Percentiles rank a stretch among this genome's conserved stretches.
phyloP scores from a whole-genome alignment of 2,888 invertebrate species.

The Lasioglossum oenotherae region DNA sequence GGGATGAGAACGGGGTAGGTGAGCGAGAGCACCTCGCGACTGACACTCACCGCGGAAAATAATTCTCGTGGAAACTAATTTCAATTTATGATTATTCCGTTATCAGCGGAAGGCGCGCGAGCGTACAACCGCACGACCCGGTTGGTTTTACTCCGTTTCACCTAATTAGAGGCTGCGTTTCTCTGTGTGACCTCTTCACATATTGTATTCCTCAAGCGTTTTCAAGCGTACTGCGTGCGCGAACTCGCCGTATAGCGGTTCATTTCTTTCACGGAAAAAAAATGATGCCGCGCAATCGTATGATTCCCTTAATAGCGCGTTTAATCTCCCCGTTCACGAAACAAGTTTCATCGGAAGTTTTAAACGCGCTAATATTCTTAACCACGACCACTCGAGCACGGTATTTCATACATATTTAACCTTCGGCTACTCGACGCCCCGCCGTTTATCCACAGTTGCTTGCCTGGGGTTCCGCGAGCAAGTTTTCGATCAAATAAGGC shows the following conservation, averaged over 20 bases:
- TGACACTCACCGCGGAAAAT: constrained; percentile 24
- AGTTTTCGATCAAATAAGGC: not conserved
- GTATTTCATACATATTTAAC: not conserved
- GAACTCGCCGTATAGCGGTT: not conserved
- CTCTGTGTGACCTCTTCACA: not conserved
- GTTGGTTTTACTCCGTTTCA: constrained; percentile 22
- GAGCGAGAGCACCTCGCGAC: not conserved
- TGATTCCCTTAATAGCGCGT: not conserved
- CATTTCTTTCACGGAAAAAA: not conserved
- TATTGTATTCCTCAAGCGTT: not conserved
- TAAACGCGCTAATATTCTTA: not conserved
- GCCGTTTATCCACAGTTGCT: not conserved
- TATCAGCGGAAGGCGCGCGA: not conserved
- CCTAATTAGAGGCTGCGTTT: constrained; percentile 25
- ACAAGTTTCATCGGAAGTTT: not conserved
- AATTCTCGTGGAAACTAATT: constrained; percentile 42
- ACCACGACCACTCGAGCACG: not conserved
- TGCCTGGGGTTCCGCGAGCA: not conserved
- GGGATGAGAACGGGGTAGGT: not conserved
- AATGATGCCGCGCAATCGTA: not conserved
- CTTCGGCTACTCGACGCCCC: not conserved
- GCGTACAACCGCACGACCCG: not conserved
- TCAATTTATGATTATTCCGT: constrained; percentile 44
- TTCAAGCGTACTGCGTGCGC: not conserved
- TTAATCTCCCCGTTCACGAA: not conserved